Evolutionary conservation across 2,113 vertebrate genomes (phyloP).

Genomic region (Ciconia boyciana): DNA sequence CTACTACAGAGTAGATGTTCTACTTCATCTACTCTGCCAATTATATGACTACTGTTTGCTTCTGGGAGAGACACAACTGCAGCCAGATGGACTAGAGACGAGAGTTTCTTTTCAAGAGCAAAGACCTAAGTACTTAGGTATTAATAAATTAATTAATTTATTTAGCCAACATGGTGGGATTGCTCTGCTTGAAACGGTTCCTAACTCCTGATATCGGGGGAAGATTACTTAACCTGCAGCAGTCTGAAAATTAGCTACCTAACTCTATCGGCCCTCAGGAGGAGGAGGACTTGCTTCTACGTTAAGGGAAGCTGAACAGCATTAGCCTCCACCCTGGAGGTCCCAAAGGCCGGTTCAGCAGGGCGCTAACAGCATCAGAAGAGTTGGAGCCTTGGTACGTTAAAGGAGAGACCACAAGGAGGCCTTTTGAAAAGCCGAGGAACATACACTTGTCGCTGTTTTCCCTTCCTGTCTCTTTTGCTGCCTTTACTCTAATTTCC

Average conservation of each 20-base stretch:
- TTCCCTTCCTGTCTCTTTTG: neutral
- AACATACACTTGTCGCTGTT: neutral
- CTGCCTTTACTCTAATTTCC: neutral
- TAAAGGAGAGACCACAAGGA: neutral
- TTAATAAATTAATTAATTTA: neutral
- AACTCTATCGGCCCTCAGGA: neutral
- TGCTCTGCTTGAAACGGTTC: neutral
- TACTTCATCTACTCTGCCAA: neutral
- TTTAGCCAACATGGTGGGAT: neutral
- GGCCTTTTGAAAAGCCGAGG: neutral
- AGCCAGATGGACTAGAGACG: neutral
- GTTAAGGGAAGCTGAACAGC: neutral
- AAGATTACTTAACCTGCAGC: neutral
- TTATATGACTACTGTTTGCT: neutral
- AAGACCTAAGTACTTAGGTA: neutral
- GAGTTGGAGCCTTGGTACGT: neutral
- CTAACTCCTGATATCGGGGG: neutral
- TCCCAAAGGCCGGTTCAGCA: neutral
- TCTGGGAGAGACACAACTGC: neutral
- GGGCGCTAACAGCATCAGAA: neutral
- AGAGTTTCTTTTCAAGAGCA: neutral
- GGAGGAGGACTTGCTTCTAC: neutral
- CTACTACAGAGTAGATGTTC: neutral
- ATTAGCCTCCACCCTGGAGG: neutral
- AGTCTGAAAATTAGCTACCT: neutral